These are phyloP conservation scores for Dasysyrphus albostriatus DNA, from an alignment of 2,888 invertebrate species.

Conservation along the genomic window DNA sequence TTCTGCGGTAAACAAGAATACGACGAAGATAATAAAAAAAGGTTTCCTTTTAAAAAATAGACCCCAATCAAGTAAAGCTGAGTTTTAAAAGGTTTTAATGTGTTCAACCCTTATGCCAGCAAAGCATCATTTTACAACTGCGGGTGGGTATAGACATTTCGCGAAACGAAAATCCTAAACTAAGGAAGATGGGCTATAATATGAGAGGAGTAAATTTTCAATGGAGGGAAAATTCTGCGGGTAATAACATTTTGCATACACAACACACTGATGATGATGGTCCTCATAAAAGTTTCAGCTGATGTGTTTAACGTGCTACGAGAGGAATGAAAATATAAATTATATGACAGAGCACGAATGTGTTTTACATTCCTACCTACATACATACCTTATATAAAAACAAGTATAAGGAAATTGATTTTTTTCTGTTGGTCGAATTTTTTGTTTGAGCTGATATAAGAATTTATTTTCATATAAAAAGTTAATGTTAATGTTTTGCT, in stretches of 20 bases:
- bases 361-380: not conserved
- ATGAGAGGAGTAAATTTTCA: conserved; percentile 2
- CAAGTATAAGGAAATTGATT: not conserved
- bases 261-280: conserved; percentile 19
- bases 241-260: conserved; percentile 42
- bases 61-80: not conserved
- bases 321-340: conserved; percentile 18
- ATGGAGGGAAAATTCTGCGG: conserved; percentile 15
- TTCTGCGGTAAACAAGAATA: not conserved
- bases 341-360: conserved; percentile 3
- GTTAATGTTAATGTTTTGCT: too few species aligned
- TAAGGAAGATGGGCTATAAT: not conserved
- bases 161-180: not conserved
- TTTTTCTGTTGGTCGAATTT: not conserved
- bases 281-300: conserved; percentile 58
- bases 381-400: not conserved
- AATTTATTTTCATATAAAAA: too few species aligned
- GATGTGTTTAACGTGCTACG: conserved; percentile 48
- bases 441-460: too few species aligned
- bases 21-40: not conserved
- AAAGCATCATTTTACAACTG: not conserved
- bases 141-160: not conserved
- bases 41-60: not conserved
- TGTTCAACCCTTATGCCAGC: not conserved
- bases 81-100: conserved; percentile 18